These are phyloP conservation scores for Martes martes DNA, from an alignment of 2,113 vertebrate species.

Conservation along the genomic window DNA sequence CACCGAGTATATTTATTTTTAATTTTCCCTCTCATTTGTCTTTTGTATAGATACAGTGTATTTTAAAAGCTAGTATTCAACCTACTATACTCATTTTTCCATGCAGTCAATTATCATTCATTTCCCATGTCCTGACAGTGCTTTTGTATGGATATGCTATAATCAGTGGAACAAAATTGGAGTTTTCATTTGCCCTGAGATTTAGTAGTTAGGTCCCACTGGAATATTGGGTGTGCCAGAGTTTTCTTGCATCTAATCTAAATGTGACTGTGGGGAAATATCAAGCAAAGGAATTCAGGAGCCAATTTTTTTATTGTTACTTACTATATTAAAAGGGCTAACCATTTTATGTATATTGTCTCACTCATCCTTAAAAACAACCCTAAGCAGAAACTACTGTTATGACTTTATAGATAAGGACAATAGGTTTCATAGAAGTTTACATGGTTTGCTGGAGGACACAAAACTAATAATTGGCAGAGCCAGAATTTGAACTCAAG, in stretches of 20 bases:
- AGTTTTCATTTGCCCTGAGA: background rate
- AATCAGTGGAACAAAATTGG: background rate
- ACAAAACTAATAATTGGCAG: background rate
- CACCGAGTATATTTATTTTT: background rate
- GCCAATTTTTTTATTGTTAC: background rate
- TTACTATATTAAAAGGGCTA: background rate
- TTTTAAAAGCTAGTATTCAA: slow-evolving; percentile 45
- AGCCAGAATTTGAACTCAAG: background rate
- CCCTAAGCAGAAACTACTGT: background rate
- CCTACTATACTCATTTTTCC: background rate
- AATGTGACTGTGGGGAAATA: background rate
- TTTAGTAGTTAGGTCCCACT: background rate
- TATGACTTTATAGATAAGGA: background rate
- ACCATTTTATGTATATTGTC: background rate
- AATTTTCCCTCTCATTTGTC: background rate
- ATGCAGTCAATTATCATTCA: background rate
- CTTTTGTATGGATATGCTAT: background rate
- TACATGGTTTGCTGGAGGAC: background rate
- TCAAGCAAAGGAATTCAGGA: background rate
- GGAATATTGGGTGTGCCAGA: background rate
- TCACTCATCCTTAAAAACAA: background rate
- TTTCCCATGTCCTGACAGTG: background rate
- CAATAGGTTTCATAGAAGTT: background rate
- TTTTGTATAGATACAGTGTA: slow-evolving; percentile 5
- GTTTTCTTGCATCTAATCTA: background rate